Percentiles rank a stretch among this genome's conserved stretches.
Conservation (phyloP, 1,140 invertebrate genomes). For the Ceratosolen solmsi region DNA sequence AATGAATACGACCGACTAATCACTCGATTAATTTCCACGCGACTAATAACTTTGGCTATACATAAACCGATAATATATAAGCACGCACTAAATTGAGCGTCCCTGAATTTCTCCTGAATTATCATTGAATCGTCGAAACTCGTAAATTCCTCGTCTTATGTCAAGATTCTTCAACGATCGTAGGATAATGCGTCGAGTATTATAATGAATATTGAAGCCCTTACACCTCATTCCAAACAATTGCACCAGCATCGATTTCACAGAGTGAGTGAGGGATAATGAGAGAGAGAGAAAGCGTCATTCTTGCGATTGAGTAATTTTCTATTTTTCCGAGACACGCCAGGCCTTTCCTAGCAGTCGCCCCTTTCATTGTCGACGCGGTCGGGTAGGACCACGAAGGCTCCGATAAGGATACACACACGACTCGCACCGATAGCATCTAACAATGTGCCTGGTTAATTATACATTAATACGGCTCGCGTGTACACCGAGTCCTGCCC, state of each 20-base stretch:
- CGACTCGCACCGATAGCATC: slow-evolving; percentile 64
- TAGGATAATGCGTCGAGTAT: too few species aligned
- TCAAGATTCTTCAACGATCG: too few species aligned
- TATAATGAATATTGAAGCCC: too few species aligned
- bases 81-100: too few species aligned
- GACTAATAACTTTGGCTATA: too few species aligned
- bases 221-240: too few species aligned
- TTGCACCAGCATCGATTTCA: not conserved
- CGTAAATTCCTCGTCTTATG: too few species aligned
- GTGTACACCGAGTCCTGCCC: not conserved
- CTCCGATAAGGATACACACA: slow-evolving; percentile 60
- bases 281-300: not conserved
- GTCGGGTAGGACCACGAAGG: slow-evolving; percentile 23
- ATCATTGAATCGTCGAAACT: too few species aligned
- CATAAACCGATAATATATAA: too few species aligned
- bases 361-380: slow-evolving; percentile 23
- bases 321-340: slow-evolving; percentile 41
- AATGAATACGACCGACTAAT: too few species aligned
- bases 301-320: slow-evolving; percentile 48
- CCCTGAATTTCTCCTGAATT: too few species aligned
- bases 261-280: not conserved
- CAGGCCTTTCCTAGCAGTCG: not conserved
- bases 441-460: slow-evolving; percentile 69
- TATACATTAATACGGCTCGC: slow-evolving; percentile 70
- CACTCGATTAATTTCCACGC: too few species aligned